Evolutionary conservation across 2,797 vertebrate species (phyloP).

Genomic region (Emydoidea blandingii): DNA sequence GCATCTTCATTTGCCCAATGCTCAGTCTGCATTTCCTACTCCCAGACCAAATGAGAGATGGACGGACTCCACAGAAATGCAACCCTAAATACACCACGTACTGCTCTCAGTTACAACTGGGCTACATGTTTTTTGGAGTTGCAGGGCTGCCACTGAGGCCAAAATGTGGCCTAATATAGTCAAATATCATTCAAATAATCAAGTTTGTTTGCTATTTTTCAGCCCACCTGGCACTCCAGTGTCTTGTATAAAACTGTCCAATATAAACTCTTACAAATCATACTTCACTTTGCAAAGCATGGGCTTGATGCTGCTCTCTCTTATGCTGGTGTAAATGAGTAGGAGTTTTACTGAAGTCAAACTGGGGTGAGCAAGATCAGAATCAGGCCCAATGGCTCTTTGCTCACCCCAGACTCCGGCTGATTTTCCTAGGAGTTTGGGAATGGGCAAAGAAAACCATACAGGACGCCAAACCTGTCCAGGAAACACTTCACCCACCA

Average conservation of each 20-base stretch:
- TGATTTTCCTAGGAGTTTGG: neutral
- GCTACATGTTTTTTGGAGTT: neutral
- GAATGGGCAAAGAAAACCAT: neutral
- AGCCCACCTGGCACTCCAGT: accelerated
- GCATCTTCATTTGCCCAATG: neutral
- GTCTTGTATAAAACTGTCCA: neutral
- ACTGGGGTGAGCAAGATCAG: neutral
- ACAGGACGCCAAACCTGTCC: too few relatives aligned
- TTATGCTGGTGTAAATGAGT: neutral
- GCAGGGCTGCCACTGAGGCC: neutral
- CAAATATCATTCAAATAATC: neutral
- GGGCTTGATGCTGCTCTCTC: neutral
- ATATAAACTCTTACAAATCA: neutral
- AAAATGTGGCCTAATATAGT: neutral
- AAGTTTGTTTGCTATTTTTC: neutral
- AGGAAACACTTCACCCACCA: neutral
- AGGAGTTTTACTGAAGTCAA: neutral
- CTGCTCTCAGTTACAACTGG: neutral
- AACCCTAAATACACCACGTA: neutral
- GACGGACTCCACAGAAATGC: accelerated
- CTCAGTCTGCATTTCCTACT: neutral
- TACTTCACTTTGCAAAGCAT: accelerated
- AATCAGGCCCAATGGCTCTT: neutral
- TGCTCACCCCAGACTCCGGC: neutral
- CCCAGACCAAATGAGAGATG: neutral